Evolutionary conservation across 2,888 invertebrate genomes (phyloP).

Genomic region (Ichneumoninae sp.): DNA sequence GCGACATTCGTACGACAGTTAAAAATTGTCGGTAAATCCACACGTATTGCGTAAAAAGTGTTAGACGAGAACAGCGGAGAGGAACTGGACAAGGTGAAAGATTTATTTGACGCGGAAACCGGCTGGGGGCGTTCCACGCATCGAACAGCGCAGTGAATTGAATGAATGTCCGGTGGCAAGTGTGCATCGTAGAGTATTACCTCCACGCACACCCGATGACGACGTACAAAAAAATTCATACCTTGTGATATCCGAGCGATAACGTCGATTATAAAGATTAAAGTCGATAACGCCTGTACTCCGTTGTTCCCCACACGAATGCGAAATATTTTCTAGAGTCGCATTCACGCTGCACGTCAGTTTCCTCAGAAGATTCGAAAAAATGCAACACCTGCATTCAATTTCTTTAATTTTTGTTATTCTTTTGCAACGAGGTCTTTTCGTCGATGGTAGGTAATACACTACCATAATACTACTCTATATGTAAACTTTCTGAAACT

Average conservation of each 20-base stretch:
- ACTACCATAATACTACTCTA: no score
- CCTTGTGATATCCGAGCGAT: neutral
- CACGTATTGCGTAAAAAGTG: neutral
- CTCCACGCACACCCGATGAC: conserved; percentile 35
- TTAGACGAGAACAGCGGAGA: neutral
- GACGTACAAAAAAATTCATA: neutral
- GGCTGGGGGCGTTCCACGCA: neutral
- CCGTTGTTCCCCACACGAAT: neutral
- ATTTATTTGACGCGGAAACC: conserved; percentile 70
- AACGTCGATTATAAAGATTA: conserved; percentile 1
- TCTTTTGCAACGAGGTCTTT: conserved; percentile 5
- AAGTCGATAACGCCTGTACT: neutral
- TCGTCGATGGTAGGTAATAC: conserved; percentile 32
- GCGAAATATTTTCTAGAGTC: neutral
- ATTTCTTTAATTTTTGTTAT: conserved; percentile 1
- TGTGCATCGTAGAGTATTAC: no score
- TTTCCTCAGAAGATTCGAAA: neutral
- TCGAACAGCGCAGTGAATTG: neutral
- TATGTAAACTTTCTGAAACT: no score
- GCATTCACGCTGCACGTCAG: neutral
- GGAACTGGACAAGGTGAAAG: neutral
- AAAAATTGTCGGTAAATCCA: neutral
- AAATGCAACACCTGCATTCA: conserved; percentile 15
- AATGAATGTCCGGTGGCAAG: neutral
- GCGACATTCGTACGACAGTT: conserved; percentile 9